Base-by-base conservation (phyloP, 2,113 vertebrate genomes). In the Ictalurus punctatus region DNA sequence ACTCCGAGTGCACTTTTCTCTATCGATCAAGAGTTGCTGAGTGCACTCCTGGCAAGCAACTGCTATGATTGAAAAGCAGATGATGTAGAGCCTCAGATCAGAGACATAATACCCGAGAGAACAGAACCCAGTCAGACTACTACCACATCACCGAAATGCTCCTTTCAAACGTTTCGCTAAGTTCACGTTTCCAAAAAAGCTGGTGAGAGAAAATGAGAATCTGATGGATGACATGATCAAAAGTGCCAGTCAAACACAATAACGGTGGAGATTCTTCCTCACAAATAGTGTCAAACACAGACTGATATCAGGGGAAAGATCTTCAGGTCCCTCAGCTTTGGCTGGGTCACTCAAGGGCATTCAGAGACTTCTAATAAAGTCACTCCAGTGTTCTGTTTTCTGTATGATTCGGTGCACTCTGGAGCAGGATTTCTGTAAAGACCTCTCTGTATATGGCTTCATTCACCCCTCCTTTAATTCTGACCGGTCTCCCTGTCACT, bases 1-100 rank as follows among this genome's bases (percentile, higher is more conserved):
- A 37, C 83, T 54, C 44, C 27, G 25, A 89, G 73, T 79, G 83
- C 88, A 89, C 83, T 89, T 89, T 84, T 48, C 65, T 63, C n/a
- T 58, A 89, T 89, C 73, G 88, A 89, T 76, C 73, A 78, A 58
- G 21, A 67, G 59, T 34, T 58, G 73, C 37, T 84, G 52, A 89
- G 88, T 79, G 88, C 83, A 65, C 58, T 84, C 37, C 25, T 54
- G 63, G 73, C 71, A 80, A 14, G 8, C 37, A 79, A 69, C 52
- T 27, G 14, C 23, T 61, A 79, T 34, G 81, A 58, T 25, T 73
- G 59, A 63, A 82, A 89, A 54, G 69, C 40, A 65, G 71, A 61
- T 30, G 82, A 78, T 63, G 59, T 34, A 59, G 34, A 44, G 52
- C 30, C n/a, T 86, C 52, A 58, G 30, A 76, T 58, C 52, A 30